phyloP scores from a whole-genome alignment of 2,888 invertebrate species.

The Gymnosoma rotundatum region DNA sequence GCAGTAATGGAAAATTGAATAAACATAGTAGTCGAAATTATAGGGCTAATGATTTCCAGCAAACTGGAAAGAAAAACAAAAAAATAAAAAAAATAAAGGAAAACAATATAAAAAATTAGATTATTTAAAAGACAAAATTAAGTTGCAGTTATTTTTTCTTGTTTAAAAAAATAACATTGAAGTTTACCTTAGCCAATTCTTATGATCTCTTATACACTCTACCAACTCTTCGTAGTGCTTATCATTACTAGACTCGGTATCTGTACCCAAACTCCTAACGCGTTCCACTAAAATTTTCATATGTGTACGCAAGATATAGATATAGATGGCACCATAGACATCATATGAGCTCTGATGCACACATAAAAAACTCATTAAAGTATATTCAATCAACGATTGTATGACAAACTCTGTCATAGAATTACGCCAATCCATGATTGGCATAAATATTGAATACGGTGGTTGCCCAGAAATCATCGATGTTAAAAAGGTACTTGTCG shows the following conservation, averaged over 20 bases:
- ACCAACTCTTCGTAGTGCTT: conserved; percentile 68
- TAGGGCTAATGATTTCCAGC: conserved; percentile 67
- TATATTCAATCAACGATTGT: conserved; percentile 64
- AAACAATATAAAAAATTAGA: background rate
- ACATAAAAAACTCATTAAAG: conserved; percentile 59
- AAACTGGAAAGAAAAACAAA: conserved; percentile 53
- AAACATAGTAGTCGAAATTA: conserved; percentile 71
- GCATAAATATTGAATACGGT: conserved; percentile 69
- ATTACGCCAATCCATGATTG: conserved; percentile 70
- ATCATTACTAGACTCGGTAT: conserved; percentile 7
- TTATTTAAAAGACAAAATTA: too few relatives aligned
- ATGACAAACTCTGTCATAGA: conserved; percentile 68
- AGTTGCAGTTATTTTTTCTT: too few relatives aligned
- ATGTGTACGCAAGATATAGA: conserved; percentile 66
- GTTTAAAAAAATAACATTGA: background rate
- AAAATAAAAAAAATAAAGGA: too few relatives aligned
- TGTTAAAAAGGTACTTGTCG: conserved; percentile 56
- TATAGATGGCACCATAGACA: conserved; percentile 69
- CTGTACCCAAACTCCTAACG: conserved; percentile 48
- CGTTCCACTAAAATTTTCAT: conserved; percentile 66
- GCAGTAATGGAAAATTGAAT: conserved; percentile 70
- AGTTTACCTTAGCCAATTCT: conserved; percentile 69
- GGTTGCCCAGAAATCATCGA: conserved; percentile 68
- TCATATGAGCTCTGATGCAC: conserved; percentile 69
- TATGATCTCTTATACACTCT: conserved; percentile 72